Conservation (phyloP, 2,888 invertebrate genomes). For the Rhagonycha lutea region DNA sequence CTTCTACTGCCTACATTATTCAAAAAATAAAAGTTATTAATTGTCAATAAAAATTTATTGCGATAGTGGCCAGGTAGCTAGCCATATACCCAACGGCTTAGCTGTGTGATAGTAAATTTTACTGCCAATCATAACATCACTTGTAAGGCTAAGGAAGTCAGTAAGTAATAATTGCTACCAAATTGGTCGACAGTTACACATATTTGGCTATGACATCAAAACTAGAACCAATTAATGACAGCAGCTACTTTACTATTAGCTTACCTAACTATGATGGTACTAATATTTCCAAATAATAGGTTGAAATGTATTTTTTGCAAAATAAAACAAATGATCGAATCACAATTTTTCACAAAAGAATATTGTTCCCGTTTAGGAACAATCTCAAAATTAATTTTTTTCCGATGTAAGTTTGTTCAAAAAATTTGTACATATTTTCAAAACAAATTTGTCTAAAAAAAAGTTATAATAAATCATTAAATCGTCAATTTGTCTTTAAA, state of each 20-base stretch:
- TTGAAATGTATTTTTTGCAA: too few species aligned
- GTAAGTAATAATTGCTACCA: background rate
- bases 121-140: background rate
- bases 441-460: conserved; percentile 10
- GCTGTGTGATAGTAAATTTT: background rate
- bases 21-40: background rate
- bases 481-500: conserved; percentile 8
- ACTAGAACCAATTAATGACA: too few species aligned
- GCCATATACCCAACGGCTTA: background rate
- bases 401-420: background rate
- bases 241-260: too few species aligned
- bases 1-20: too few species aligned
- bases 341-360: too few species aligned
- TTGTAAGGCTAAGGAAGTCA: background rate
- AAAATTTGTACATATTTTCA: background rate
- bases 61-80: background rate
- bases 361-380: too few species aligned
- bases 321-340: too few species aligned
- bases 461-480: conserved; percentile 10
- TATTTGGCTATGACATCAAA: too few species aligned
- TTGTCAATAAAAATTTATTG: background rate
- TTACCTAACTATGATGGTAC: too few species aligned
- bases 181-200: background rate
- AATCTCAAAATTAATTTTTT: background rate
- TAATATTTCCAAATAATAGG: too few species aligned